A percentile compares a stretch with the other conserved stretches of the same genome.
phyloP scores from a whole-genome alignment of 2,888 invertebrate species.

The Elysia crispata region DNA sequence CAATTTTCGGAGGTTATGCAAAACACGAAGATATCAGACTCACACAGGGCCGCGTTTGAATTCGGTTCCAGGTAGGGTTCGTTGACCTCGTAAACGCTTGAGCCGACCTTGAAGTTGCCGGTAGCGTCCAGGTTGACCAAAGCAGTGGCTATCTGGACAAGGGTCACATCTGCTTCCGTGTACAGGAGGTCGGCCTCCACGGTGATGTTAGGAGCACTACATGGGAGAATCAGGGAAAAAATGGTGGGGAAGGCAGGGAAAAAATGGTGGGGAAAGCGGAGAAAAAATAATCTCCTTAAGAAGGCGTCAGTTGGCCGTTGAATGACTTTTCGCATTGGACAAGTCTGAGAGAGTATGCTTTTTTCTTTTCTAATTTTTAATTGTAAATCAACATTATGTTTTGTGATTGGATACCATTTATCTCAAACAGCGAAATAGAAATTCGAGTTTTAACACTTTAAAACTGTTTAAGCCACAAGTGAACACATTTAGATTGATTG shows the following conservation, averaged over 20 bases:
- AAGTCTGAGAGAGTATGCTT: no score
- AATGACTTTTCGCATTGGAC: no score
- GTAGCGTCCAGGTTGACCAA: slow-evolving; percentile 1
- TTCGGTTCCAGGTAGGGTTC: neutral
- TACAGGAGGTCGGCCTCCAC: neutral
- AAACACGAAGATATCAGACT: no score
- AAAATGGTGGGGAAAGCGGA: neutral
- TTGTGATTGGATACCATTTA: no score
- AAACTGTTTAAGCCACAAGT: no score
- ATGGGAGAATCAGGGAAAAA: neutral
- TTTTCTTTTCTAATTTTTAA: no score
- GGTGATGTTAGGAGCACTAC: neutral
- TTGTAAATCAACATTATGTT: no score
- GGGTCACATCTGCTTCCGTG: neutral
- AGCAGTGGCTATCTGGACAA: neutral
- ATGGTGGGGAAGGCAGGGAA: neutral
- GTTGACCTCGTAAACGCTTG: neutral
- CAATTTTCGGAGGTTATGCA: no score
- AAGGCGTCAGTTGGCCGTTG: no score
- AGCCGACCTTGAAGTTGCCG: slow-evolving; percentile 21
- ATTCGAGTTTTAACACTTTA: no score
- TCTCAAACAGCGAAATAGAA: no score
- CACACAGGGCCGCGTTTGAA: neutral
- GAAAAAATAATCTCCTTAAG: neutral
- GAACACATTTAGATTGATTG: no score